A percentile compares a stretch with the other conserved stretches of the same genome.
These are phyloP conservation scores for Cheilosia scutellata DNA, from an alignment of 2,888 invertebrate genomes.

Conservation along the genomic window DNA sequence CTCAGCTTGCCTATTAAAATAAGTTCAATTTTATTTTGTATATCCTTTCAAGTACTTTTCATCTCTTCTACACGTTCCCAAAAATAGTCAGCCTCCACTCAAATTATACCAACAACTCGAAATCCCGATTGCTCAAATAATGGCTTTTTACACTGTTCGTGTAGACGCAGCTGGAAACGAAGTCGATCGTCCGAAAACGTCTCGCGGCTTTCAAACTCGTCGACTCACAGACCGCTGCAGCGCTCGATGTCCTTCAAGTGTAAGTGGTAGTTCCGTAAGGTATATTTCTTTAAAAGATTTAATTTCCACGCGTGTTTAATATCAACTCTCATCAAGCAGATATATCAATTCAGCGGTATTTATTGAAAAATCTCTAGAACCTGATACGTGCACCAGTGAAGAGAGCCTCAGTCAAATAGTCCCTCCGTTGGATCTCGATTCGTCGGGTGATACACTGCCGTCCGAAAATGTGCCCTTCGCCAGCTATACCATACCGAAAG, in stretches of 20 bases:
- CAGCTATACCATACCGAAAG: conserved; percentile 77
- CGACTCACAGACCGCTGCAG: conserved; percentile 39
- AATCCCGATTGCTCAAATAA: conserved; percentile 40
- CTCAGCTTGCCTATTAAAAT: too few relatives aligned
- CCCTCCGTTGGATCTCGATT: conserved; percentile 79
- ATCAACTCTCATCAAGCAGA: conserved; percentile 54
- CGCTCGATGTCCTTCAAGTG: neutral
- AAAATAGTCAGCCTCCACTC: neutral
- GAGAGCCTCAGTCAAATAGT: conserved; percentile 76
- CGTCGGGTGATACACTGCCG: conserved; percentile 76
- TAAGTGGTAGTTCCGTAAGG: conserved; percentile 17
- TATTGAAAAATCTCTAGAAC: conserved; percentile 74
- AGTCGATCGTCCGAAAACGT: conserved; percentile 75
- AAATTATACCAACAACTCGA: neutral
- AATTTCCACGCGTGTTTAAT: neutral
- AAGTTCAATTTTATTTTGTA: too few relatives aligned
- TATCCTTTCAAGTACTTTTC: neutral
- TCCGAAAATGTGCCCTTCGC: conserved; percentile 59
- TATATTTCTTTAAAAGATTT: neutral
- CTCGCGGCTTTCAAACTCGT: conserved; percentile 53
- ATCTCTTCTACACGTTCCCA: neutral
- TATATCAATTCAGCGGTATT: conserved; percentile 78
- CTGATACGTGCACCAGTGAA: conserved; percentile 35
- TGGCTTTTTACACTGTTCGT: conserved; percentile 79
- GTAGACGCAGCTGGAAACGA: conserved; percentile 78